phyloP scores from a whole-genome alignment of 2,888 invertebrate species.

The Pyrrhosoma nymphula region DNA sequence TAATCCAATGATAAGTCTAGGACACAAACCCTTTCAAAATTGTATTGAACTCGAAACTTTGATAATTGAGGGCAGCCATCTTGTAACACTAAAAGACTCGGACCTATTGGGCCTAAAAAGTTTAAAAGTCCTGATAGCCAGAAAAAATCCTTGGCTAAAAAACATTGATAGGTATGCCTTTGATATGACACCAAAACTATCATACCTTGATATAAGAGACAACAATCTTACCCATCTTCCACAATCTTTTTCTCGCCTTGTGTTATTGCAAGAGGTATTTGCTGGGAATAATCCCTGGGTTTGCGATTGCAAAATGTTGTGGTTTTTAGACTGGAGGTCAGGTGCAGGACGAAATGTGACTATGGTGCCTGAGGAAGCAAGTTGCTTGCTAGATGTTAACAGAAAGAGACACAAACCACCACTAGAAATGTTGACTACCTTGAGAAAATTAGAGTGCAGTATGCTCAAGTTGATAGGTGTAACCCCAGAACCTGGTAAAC shows the following conservation, averaged over 20 bases:
- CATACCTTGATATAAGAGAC: slow-evolving; percentile 84
- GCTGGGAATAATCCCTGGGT: slow-evolving; percentile 89
- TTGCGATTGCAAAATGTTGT: slow-evolving; percentile 92
- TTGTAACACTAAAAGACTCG: slow-evolving; percentile 84
- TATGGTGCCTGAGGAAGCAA: slow-evolving; percentile 58
- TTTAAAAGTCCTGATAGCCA: slow-evolving; percentile 82
- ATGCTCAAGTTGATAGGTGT: slow-evolving; percentile 82
- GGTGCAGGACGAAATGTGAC: slow-evolving; percentile 32
- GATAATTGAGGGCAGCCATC: slow-evolving; percentile 84
- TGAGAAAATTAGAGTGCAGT: slow-evolving; percentile 86
- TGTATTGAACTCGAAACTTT: slow-evolving; percentile 83
- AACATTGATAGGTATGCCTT: slow-evolving; percentile 84
- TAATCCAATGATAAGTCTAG: slow-evolving; percentile 81
- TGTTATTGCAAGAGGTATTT: slow-evolving; percentile 83
- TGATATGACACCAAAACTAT: slow-evolving; percentile 81
- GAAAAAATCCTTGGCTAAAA: slow-evolving; percentile 82
- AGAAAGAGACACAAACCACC: slow-evolving; percentile 73
- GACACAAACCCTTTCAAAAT: slow-evolving; percentile 83
- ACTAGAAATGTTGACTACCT: slow-evolving; percentile 85
- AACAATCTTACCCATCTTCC: slow-evolving; percentile 87
- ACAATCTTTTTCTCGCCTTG: slow-evolving; percentile 83
- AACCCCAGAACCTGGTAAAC: slow-evolving; percentile 83
- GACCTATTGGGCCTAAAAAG: slow-evolving; percentile 84
- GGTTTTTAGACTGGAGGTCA: slow-evolving; percentile 84
- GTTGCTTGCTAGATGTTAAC: slow-evolving; percentile 49